These are phyloP conservation scores for Plestiodon gilberti DNA, from an alignment of 2,113 vertebrate species.

Conservation along the genomic window DNA sequence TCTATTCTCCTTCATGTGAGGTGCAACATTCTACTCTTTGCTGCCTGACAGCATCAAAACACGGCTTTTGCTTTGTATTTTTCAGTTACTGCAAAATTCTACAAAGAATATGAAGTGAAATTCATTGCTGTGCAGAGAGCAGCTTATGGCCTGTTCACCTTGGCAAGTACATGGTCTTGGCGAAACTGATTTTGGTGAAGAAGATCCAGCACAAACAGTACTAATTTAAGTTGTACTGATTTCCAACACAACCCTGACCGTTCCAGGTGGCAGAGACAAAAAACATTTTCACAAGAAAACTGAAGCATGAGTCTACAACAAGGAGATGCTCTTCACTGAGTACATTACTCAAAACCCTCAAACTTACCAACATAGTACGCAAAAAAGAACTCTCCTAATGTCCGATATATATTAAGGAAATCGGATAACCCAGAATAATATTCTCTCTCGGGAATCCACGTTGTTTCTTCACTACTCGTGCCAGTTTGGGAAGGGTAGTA, in stretches of 20 bases:
- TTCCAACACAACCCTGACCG: background rate
- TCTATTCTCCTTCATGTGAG: too few species aligned
- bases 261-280: background rate
- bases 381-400: conserved; percentile 80
- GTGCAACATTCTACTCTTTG: too few species aligned
- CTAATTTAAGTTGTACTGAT: background rate
- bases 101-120: background rate
- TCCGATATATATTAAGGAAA: conserved; percentile 86
- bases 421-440: conserved; percentile 91
- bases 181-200: too few species aligned
- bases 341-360: background rate
- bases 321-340: background rate
- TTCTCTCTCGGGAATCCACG: conserved; percentile 89
- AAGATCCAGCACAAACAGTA: background rate
- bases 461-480: conserved; percentile 69
- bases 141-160: fast-evolving
- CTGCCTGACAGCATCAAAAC: background rate
- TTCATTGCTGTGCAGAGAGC: background rate
- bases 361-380: conserved; percentile 86
- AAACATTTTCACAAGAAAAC: background rate
- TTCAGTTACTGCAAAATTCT: background rate
- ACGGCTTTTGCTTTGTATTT: background rate
- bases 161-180: too few species aligned
- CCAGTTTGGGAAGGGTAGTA: conserved; percentile 87
- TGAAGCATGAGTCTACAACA: background rate